These are phyloP conservation scores for Garra rufa DNA, from an alignment of 2,113 vertebrate species.

Conservation along the genomic window DNA sequence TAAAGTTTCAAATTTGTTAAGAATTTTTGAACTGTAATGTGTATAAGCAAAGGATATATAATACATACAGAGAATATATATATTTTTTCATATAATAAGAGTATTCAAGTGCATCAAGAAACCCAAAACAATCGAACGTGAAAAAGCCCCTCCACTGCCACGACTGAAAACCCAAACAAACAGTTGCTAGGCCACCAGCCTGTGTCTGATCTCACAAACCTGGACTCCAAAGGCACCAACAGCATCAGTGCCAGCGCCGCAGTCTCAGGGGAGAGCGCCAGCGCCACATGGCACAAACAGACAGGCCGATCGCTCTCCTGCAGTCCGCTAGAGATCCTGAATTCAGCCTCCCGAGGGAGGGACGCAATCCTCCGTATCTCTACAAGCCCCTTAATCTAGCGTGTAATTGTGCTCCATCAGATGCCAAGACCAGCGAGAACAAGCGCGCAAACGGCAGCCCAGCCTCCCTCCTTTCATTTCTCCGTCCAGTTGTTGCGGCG, in stretches of 20 bases:
- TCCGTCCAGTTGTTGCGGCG: conserved; percentile 65
- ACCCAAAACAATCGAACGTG: background rate
- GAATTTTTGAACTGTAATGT: background rate
- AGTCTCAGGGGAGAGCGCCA: conserved; percentile 21
- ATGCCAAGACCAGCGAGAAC: conserved; percentile 67
- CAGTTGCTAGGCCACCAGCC: conserved; percentile 22
- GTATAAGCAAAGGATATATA: background rate
- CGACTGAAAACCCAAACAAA: conserved; percentile 47
- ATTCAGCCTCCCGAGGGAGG: conserved; percentile 46
- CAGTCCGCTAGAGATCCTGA: conserved; percentile 45
- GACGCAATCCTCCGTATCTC: conserved; percentile 58
- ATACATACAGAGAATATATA: background rate
- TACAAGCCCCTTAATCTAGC: conserved; percentile 68
- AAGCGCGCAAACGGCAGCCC: conserved; percentile 55
- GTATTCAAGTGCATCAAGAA: background rate
- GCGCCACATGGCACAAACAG: conserved; percentile 43
- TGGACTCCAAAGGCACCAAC: conserved; percentile 24
- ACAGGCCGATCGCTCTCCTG: background rate
- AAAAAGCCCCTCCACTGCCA: conserved; percentile 1
- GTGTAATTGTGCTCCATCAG: conserved; percentile 73
- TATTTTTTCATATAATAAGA: background rate
- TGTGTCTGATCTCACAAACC: conserved; percentile 15
- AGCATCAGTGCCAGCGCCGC: conserved; percentile 6
- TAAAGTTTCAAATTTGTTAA: no score
- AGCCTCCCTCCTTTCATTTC: conserved; percentile 43